Base-by-base conservation (phyloP, 2,888 invertebrate genomes). In the Cerastoderma edule region DNA sequence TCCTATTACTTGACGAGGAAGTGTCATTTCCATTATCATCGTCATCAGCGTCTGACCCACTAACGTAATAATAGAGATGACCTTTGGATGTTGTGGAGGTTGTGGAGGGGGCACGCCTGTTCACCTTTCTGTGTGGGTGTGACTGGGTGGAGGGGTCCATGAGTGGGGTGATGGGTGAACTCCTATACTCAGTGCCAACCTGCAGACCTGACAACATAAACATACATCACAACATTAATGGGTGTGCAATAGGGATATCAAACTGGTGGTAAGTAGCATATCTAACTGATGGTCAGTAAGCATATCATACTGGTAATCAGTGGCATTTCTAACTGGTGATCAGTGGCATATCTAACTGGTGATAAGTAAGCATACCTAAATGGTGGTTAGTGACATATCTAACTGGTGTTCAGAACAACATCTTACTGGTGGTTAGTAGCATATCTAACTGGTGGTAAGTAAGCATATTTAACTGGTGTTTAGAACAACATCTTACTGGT, bases 1-100 rank as follows among this genome's bases (percentile, higher is more conserved):
- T 72, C 46, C 76, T 76, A 68, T 76, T 76, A 39, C 84, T 76
- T 54, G 85, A 80, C 6, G 80, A 80, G 39, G 79, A 73, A 56
- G 83, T 77, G 56, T 81, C 73, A 69, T 83, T 84, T n/a, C n/a
- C n/a, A n/a, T 60, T 60, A 6, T 85, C 85, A 27, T 89, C 90
- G 22, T 85, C 84, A 54, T 91, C 91, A 13, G 89, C 91, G 64
- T 90, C 90, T 6, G 89, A 89, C n/a, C 89, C 90, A 69, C 90
- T 90, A 67, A 88, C 84, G 72, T 90, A 90, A 78, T 71, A 73
- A 74, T 81, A 81, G 39, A 81, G 75, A 68, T 78, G 81, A 66
- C 81, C 81, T 57, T 81, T 73, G 16, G 81, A 81, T 13, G 77
- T 50, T 2, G 69, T 70, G 0, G 81, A 81, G 19, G 81, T 63